phyloP scores from a whole-genome alignment of 92 coral and sea anemone genomes.

The Ricordea florida region DNA sequence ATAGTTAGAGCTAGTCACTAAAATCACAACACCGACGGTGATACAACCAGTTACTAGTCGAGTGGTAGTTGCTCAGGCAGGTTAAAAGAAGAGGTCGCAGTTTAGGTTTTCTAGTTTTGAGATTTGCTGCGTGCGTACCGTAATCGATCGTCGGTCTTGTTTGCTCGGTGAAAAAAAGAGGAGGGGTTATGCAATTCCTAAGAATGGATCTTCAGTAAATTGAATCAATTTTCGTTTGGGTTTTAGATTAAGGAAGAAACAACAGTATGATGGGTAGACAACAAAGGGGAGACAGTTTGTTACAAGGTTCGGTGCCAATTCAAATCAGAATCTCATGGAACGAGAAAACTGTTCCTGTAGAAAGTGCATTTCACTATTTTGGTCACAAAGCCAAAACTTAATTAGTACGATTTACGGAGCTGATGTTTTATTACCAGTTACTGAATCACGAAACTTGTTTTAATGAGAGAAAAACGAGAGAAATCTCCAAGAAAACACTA shows the following conservation, averaged over 20 bases:
- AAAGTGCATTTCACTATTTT: neutral
- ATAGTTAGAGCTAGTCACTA: too few species aligned
- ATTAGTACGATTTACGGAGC: neutral
- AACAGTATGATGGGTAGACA: slow-evolving; percentile 18
- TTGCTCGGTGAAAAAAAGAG: slow-evolving; percentile 74
- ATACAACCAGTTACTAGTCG: too few species aligned
- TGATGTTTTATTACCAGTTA: neutral
- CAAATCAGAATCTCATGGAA: neutral
- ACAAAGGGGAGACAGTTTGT: neutral
- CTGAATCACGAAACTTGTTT: neutral
- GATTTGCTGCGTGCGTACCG: neutral
- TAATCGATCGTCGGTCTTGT: slow-evolving; percentile 74
- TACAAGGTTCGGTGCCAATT: neutral
- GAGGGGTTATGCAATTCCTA: slow-evolving; percentile 69
- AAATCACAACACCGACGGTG: too few species aligned
- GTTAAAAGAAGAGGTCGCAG: neutral
- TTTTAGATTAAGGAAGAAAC: slow-evolving; percentile 57
- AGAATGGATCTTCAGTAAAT: slow-evolving; percentile 69
- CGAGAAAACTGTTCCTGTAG: neutral
- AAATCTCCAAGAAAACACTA: slow-evolving; percentile 5
- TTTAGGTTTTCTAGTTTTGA: neutral
- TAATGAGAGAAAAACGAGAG: slow-evolving; percentile 14
- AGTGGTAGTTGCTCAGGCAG: too few species aligned
- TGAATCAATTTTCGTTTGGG: slow-evolving; percentile 65
- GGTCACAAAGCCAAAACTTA: neutral